Conservation (phyloP, 2,888 invertebrate genomes). For the Desoria tigrina region DNA sequence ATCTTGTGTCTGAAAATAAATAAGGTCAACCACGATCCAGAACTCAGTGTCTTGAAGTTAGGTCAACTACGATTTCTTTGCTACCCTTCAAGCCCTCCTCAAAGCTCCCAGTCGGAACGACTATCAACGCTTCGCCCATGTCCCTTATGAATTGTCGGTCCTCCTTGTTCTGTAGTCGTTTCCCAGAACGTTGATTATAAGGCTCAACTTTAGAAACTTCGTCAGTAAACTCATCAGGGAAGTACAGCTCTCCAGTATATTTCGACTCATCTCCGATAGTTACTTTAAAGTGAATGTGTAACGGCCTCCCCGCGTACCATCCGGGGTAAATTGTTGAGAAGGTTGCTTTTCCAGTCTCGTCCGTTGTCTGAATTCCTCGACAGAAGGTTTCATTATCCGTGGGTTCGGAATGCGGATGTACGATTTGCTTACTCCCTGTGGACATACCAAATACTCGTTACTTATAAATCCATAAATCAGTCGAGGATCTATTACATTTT, state of each 20-base stretch:
- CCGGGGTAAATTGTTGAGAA: conserved; percentile 44
- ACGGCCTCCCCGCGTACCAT: conserved; percentile 37
- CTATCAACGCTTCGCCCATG: conserved; percentile 12
- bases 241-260: conserved; percentile 43
- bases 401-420: conserved; percentile 33
- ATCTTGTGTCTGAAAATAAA: no score
- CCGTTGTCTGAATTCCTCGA: conserved; percentile 44
- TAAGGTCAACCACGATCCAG: no score
- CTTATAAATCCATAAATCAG: no score
- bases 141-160: conserved; percentile 34
- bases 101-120: conserved; percentile 9
- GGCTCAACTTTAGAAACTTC: conserved; percentile 33
- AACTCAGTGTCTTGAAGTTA: neutral
- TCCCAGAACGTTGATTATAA: conserved; percentile 24
- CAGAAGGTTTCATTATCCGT: conserved; percentile 37
- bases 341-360: conserved; percentile 28
- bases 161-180: conserved; percentile 30
- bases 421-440: conserved; percentile 36
- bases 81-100: conserved; percentile 11
- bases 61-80: conserved; percentile 3
- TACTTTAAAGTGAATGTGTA: conserved; percentile 44
- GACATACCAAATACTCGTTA: no score
- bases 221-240: conserved; percentile 35
- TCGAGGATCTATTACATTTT: no score
- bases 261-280: conserved; percentile 23